Percentiles rank a stretch among this genome's conserved stretches.
phyloP scores from a whole-genome alignment of 2,888 invertebrate genomes.

The Drosophila mettleri region DNA sequence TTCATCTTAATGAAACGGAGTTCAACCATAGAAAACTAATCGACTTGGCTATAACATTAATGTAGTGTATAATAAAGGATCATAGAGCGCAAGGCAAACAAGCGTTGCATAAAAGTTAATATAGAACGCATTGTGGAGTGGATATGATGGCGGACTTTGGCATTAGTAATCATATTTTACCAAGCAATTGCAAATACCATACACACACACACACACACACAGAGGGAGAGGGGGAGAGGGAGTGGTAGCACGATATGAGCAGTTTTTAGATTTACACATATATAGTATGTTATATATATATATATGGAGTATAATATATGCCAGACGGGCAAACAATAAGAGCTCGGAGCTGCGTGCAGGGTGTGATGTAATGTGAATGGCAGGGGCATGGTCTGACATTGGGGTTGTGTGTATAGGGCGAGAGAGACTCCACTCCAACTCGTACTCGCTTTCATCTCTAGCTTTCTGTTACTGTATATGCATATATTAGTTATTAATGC shows the following conservation, averaged over 20 bases:
- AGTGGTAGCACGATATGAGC: conserved; percentile 56
- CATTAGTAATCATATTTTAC: conserved; percentile 80
- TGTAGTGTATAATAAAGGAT: conserved; percentile 44
- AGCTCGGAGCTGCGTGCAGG: conserved; percentile 38
- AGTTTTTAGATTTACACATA: conserved; percentile 75
- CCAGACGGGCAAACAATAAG: conserved; percentile 68
- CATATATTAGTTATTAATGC: conserved; percentile 80
- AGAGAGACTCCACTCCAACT: conserved; percentile 27
- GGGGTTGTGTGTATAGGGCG: neutral
- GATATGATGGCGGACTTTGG: conserved; percentile 58
- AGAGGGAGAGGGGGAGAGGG: neutral
- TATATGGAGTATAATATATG: conserved; percentile 44
- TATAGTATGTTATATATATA: conserved; percentile 32
- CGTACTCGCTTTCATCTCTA: conserved; percentile 46
- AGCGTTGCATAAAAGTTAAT: conserved; percentile 63
- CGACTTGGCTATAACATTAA: conserved; percentile 12
- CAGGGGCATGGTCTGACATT: neutral
- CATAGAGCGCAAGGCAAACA: conserved; percentile 51
- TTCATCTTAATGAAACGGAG: too few species aligned
- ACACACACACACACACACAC: conserved; percentile 23
- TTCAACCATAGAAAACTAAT: conserved; percentile 22
- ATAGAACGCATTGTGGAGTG: conserved; percentile 55
- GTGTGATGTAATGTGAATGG: conserved; percentile 14
- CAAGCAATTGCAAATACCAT: conserved; percentile 69
- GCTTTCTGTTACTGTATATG: conserved; percentile 66